phyloP scores from a whole-genome alignment of 2,888 invertebrate genomes.

The Mythimna vitellina region DNA sequence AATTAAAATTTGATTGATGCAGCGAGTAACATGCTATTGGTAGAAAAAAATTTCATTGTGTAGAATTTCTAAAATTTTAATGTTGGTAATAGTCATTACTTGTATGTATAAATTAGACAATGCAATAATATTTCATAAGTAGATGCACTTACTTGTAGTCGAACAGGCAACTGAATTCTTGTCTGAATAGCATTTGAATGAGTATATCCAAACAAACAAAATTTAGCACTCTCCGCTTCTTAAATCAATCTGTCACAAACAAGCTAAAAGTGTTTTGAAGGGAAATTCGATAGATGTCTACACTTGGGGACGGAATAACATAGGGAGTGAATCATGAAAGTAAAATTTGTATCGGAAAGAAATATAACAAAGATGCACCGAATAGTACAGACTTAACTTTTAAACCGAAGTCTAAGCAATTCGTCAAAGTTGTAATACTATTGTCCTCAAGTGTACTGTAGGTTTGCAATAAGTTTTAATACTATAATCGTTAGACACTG shows the following conservation, averaged over 20 bases:
- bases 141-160: slow-evolving; percentile 85
- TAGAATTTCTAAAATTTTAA: slow-evolving; percentile 75
- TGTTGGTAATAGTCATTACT: slow-evolving; percentile 81
- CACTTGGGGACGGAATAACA: slow-evolving; percentile 62
- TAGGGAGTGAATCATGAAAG: slow-evolving; percentile 23
- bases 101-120: slow-evolving; percentile 77
- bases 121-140: slow-evolving; percentile 89
- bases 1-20: slow-evolving; percentile 57
- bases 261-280: slow-evolving; percentile 57
- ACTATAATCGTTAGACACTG: slow-evolving; percentile 73
- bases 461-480: slow-evolving; percentile 60
- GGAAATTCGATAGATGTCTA: slow-evolving; percentile 60
- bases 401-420: slow-evolving; percentile 5
- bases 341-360: slow-evolving; percentile 15
- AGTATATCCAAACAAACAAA: slow-evolving; percentile 35
- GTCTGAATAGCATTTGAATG: slow-evolving; percentile 57
- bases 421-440: slow-evolving; percentile 20
- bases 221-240: slow-evolving; percentile 56
- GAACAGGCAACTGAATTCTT: slow-evolving; percentile 72
- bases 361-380: not conserved
- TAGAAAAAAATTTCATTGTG: slow-evolving; percentile 62
- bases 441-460: slow-evolving; percentile 61
- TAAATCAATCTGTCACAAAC: slow-evolving; percentile 62
- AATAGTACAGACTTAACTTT: slow-evolving; percentile 1
- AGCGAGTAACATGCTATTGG: slow-evolving; percentile 55